Evolutionary conservation across 1,140 invertebrate species (phyloP).

Genomic region (Paraescarpia echinospica): DNA sequence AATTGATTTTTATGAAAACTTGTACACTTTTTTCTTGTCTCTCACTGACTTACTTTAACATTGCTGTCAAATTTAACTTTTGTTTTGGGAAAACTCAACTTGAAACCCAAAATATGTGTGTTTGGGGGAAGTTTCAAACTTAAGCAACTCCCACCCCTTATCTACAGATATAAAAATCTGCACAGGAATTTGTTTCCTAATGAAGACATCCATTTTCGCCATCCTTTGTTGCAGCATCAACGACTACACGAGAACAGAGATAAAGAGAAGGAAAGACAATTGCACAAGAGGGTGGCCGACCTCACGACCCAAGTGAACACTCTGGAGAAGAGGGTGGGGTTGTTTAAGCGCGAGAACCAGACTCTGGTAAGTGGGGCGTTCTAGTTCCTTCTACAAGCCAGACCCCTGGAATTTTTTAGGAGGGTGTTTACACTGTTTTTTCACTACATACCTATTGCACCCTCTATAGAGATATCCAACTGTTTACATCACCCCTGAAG

Average conservation of each 20-base stretch:
- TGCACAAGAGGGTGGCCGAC: conserved; percentile 29
- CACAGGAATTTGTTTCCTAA: background rate
- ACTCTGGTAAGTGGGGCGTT: conserved; percentile 37
- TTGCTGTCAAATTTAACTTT: background rate
- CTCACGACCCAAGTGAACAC: conserved; percentile 25
- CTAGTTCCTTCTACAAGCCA: background rate
- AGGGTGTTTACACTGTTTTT: too few relatives aligned
- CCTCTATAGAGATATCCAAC: too few relatives aligned
- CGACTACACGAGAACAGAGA: conserved; percentile 19
- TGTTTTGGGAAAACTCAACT: background rate
- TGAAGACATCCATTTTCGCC: background rate
- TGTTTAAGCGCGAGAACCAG: conserved; percentile 34
- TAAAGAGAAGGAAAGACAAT: conserved; percentile 27
- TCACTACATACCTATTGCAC: too few relatives aligned
- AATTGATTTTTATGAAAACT: background rate
- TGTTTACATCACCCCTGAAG: too few relatives aligned
- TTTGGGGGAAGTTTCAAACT: too few relatives aligned
- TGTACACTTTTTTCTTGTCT: background rate
- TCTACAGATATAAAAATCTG: background rate
- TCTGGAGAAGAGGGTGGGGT: conserved; percentile 26
- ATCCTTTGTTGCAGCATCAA: conserved; percentile 20
- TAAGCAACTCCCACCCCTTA: too few relatives aligned
- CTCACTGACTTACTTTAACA: background rate
- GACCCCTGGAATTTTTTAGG: too few relatives aligned
- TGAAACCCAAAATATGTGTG: too few relatives aligned